Conservation (phyloP, 2,113 vertebrate species). For the Rhinolophus ferrumequinum region DNA sequence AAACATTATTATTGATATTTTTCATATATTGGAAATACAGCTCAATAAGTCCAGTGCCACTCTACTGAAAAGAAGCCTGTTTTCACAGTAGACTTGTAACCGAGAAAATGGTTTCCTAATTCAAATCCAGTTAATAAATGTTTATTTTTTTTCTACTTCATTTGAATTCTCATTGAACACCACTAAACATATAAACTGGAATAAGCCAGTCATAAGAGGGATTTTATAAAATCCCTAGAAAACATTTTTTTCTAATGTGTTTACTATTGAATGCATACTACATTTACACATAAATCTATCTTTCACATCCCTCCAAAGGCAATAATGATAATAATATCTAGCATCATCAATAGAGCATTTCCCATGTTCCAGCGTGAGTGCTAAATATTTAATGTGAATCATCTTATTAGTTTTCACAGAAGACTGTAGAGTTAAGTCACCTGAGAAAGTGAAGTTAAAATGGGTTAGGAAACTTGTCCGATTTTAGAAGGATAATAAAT, state of each 20-base stretch:
- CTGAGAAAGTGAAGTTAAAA: background rate
- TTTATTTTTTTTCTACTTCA: background rate
- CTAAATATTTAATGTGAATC: background rate
- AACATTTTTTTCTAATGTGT: background rate
- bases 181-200: background rate
- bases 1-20: background rate
- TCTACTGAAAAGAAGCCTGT: background rate
- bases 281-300: background rate
- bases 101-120: background rate
- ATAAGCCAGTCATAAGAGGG: background rate
- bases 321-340: background rate
- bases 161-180: background rate
- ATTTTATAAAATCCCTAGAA: background rate
- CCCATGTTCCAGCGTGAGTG: background rate
- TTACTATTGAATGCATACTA: background rate
- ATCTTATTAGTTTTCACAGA: background rate
- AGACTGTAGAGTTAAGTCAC: background rate
- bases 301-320: background rate
- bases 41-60: background rate
- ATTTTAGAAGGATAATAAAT: background rate
- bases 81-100: background rate
- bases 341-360: background rate
- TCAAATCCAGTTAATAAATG: background rate
- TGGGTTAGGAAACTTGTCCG: background rate
- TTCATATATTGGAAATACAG: background rate